Conservation (phyloP, 2,888 invertebrate species). For the Campoplex nolae region DNA sequence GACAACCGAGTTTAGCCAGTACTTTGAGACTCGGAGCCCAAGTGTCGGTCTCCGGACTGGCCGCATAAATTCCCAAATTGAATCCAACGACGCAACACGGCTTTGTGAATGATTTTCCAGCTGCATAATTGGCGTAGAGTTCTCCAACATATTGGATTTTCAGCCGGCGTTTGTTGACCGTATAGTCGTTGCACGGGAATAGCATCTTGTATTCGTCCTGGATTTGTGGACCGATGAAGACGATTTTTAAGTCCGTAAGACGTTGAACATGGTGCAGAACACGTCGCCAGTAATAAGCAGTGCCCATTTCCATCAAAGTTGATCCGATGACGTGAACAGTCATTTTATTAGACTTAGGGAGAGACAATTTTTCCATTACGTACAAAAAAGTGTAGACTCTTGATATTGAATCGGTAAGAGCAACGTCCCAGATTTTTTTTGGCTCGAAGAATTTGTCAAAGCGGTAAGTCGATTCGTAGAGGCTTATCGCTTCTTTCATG, state of each 20-base stretch:
- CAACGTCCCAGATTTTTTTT: not conserved
- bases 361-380: conserved; percentile 73
- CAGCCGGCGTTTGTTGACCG: not conserved
- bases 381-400: conserved; percentile 78
- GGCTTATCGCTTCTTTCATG: conserved; percentile 74
- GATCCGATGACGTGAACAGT: conserved; percentile 82
- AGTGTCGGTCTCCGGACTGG: conserved; percentile 65
- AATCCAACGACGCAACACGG: conserved; percentile 78
- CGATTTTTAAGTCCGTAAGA: not conserved
- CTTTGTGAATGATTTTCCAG: conserved; percentile 68
- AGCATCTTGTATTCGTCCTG: not conserved
- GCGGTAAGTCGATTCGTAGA: conserved; percentile 60
- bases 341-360: conserved; percentile 51
- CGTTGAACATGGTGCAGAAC: conserved; percentile 77
- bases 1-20: conserved; percentile 73
- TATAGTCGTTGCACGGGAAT: not conserved
- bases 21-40: not conserved
- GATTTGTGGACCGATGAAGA: conserved; percentile 30
- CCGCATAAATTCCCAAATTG: conserved; percentile 75
- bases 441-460: not conserved
- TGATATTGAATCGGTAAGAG: conserved; percentile 76
- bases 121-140: conserved; percentile 74
- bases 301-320: conserved; percentile 77
- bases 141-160: not conserved
- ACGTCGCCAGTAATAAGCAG: conserved; percentile 79